These are phyloP conservation scores for Equus przewalskii DNA, from an alignment of 2,113 vertebrate genomes.

Conservation along the genomic window DNA sequence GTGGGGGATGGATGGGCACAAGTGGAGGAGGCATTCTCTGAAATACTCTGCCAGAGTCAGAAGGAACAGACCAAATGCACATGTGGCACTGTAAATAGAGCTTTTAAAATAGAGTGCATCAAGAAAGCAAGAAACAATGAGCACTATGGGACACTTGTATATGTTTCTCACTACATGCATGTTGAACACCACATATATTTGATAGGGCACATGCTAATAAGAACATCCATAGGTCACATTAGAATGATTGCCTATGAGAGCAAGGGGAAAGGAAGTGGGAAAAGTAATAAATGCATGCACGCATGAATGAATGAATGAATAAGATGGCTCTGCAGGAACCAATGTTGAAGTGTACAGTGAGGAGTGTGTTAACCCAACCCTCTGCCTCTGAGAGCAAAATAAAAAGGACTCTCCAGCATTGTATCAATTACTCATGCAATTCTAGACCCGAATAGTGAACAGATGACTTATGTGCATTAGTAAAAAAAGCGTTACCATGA, in stretches of 20 bases:
- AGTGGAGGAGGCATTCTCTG: neutral
- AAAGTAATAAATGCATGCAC: neutral
- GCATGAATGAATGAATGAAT: neutral
- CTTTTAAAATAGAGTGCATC: neutral
- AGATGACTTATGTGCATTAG: neutral
- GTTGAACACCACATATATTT: neutral
- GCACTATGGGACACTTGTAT: neutral
- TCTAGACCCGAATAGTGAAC: neutral
- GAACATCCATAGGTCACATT: neutral
- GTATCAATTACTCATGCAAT: neutral
- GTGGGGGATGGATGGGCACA: accelerated
- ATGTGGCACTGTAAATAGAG: accelerated
- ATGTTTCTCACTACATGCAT: neutral
- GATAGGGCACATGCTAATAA: neutral
- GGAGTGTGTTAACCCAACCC: neutral
- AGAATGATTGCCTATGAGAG: neutral
- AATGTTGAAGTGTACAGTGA: neutral
- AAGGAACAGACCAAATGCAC: neutral
- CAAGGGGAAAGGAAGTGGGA: neutral
- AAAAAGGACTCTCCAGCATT: neutral
- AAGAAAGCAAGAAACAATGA: neutral
- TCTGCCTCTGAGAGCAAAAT: slow-evolving; percentile 32
- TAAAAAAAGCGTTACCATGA: neutral
- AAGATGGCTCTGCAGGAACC: neutral
- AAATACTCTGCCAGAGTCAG: neutral